These are phyloP conservation scores for Anastrepha obliqua DNA, from an alignment of 1,140 invertebrate genomes.

Conservation along the genomic window DNA sequence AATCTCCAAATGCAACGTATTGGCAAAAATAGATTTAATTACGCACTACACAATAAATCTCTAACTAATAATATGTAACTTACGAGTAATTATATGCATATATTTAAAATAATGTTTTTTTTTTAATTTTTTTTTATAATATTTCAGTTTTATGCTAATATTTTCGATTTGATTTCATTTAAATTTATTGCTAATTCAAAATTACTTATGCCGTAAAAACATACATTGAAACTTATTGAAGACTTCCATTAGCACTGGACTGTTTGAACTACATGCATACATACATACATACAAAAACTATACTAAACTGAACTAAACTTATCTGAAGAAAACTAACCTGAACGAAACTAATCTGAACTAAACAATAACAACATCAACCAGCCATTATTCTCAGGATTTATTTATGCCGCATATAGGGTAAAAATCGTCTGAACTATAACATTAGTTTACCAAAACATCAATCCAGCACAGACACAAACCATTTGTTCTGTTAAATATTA, in stretches of 20 bases:
- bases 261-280: no score
- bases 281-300: no score
- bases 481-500: not conserved
- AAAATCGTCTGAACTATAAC: no score
- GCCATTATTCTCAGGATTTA: no score
- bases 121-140: not conserved
- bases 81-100: not conserved
- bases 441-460: no score
- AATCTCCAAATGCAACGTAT: not conserved
- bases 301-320: no score
- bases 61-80: not conserved
- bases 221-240: not conserved
- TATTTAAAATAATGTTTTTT: not conserved
- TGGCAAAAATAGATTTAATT: not conserved
- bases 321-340: no score
- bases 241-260: not conserved
- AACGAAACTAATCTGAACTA: no score
- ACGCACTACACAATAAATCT: not conserved
- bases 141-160: not conserved
- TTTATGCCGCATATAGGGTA: no score
- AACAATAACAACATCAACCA: no score
- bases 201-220: not conserved
- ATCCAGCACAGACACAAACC: conserved; percentile 10
- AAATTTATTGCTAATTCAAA: not conserved
- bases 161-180: not conserved